These are phyloP conservation scores for Tetrao urogallus DNA, from an alignment of 2,113 vertebrate species.

Conservation along the genomic window DNA sequence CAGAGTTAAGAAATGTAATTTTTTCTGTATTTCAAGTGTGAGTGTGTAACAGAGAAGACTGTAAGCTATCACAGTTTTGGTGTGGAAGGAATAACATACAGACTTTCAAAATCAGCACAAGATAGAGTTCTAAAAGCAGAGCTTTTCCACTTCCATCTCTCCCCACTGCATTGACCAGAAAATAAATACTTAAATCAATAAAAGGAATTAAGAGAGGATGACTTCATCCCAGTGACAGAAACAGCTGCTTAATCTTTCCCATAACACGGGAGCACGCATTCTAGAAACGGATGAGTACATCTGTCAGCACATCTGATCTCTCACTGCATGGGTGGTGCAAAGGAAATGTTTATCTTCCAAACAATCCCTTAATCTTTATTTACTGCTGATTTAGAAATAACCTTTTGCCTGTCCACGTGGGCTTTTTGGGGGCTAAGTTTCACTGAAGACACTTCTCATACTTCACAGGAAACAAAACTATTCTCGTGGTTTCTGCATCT, in stretches of 20 bases:
- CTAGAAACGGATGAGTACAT: not conserved
- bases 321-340: not conserved
- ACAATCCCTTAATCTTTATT: not conserved
- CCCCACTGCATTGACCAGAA: not conserved
- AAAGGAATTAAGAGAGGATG: not conserved
- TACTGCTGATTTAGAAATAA: not conserved
- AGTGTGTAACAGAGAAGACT: not conserved
- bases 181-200: not conserved
- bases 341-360: not conserved
- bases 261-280: not conserved
- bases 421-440: not conserved
- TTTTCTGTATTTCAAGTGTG: not conserved
- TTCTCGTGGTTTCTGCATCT: not conserved
- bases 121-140: not conserved
- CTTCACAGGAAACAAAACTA: not conserved
- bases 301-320: not conserved
- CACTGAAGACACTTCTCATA: not conserved
- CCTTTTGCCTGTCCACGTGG: not conserved
- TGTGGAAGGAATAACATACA: not conserved
- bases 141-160: not conserved
- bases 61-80: not conserved
- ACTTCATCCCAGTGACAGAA: not conserved
- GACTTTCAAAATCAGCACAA: not conserved
- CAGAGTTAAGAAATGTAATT: not conserved
- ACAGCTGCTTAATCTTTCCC: not conserved